Evolutionary conservation across 2,797 vertebrate genomes (phyloP).

Genomic region (Pseudotriccus pelzelni): DNA sequence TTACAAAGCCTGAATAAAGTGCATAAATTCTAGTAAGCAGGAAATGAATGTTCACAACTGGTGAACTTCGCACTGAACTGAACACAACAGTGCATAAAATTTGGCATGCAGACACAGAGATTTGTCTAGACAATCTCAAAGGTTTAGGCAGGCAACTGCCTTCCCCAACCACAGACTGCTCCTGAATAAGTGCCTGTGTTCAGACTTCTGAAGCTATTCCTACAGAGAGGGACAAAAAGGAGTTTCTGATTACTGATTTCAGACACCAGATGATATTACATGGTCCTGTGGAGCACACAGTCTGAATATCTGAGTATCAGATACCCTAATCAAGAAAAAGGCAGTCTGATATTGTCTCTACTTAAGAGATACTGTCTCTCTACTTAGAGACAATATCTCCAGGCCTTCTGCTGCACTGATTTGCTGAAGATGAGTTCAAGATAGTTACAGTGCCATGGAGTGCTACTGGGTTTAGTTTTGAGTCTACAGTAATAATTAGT

Average conservation of each 20-base stretch:
- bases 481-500: not conserved
- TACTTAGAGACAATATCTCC: too few species aligned
- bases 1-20: not conserved
- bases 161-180: not conserved
- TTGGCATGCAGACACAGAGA: not conserved
- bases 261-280: not conserved
- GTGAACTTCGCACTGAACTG: not conserved
- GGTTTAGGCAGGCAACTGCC: not conserved
- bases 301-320: not conserved
- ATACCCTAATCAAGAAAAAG: not conserved
- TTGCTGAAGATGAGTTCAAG: not conserved
- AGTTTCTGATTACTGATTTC: not conserved
- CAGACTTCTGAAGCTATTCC: not conserved
- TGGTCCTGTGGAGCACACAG: not conserved
- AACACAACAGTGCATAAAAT: not conserved
- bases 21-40: not conserved
- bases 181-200: not conserved
- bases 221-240: not conserved
- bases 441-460: not conserved
- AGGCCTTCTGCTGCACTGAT: not conserved
- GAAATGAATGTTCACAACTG: not conserved
- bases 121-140: not conserved
- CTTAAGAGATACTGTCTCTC: not conserved
- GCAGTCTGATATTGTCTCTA: not conserved
- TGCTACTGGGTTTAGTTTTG: not conserved